Conservation (phyloP, 2,797 vertebrate genomes). For the Scarus forsteni region DNA sequence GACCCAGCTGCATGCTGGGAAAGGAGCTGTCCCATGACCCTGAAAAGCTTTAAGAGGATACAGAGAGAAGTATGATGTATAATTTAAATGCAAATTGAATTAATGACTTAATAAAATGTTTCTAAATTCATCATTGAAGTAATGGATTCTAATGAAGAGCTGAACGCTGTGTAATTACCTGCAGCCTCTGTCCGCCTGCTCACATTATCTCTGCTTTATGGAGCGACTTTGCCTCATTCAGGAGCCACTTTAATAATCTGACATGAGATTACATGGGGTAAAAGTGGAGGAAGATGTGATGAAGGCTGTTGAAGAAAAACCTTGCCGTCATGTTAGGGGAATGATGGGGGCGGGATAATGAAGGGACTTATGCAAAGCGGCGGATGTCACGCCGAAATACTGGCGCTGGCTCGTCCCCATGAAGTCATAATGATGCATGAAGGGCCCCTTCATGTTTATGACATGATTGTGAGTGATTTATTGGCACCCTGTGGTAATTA, state of each 20-base stretch:
- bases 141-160: conserved; percentile 49
- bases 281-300: conserved; percentile 30
- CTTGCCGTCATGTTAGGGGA: conserved; percentile 38
- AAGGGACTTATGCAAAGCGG: conserved; percentile 60
- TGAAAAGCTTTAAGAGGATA: conserved; percentile 4
- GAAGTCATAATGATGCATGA: conserved; percentile 74
- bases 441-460: conserved; percentile 74
- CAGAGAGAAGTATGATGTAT: conserved; percentile 11
- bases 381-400: conserved; percentile 49
- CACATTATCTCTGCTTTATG: conserved; percentile 32
- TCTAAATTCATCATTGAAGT: conserved; percentile 46
- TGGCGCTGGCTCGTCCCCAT: conserved; percentile 41
- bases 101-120: conserved; percentile 52
- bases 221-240: conserved; percentile 13
- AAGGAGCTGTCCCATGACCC: conserved; percentile 4
- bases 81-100: conserved; percentile 51
- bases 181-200: conserved; percentile 28
- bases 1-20: conserved; percentile 43
- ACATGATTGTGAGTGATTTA: conserved; percentile 74
- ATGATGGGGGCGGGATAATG: conserved; percentile 61
- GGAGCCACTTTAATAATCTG: conserved; percentile 27
- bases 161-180: conserved; percentile 41
- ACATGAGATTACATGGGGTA: conserved; percentile 20
- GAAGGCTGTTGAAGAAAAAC: conserved; percentile 38
- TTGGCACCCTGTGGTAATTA: conserved; percentile 70